These are phyloP conservation scores for Ahaetulla prasina DNA, from an alignment of 2,113 vertebrate species.

Conservation along the genomic window DNA sequence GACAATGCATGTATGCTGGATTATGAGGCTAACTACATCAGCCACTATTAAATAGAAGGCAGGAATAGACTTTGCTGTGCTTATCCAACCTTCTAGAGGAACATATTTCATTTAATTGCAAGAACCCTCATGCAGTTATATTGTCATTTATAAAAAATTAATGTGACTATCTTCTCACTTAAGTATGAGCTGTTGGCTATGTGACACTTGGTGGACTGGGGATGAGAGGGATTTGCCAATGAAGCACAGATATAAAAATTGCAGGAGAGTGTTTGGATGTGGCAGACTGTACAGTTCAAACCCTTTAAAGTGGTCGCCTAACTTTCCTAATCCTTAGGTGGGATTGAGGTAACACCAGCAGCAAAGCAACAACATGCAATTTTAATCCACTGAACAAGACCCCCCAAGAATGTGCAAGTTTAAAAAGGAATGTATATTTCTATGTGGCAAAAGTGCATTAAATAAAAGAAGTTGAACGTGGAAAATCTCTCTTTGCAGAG, in stretches of 20 bases:
- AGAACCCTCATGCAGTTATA: background rate
- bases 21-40: background rate
- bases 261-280: background rate
- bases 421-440: slow-evolving; percentile 15
- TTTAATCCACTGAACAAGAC: background rate
- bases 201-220: background rate
- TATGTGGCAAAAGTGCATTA: background rate
- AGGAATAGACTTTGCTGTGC: background rate
- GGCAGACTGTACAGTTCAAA: background rate
- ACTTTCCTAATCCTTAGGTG: background rate
- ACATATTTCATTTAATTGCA: background rate
- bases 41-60: background rate
- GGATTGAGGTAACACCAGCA: background rate
- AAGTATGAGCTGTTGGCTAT: background rate
- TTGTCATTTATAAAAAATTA: slow-evolving; percentile 20
- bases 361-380: background rate
- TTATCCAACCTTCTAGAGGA: background rate
- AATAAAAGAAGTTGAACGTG: background rate
- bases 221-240: background rate
- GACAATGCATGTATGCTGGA: background rate
- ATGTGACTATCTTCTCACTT: background rate
- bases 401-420: background rate
- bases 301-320: background rate
- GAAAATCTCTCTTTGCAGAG: background rate
- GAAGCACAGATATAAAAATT: background rate